phyloP scores from a whole-genome alignment of 64 coral and sea anemone species.

The Montipora sp. region DNA sequence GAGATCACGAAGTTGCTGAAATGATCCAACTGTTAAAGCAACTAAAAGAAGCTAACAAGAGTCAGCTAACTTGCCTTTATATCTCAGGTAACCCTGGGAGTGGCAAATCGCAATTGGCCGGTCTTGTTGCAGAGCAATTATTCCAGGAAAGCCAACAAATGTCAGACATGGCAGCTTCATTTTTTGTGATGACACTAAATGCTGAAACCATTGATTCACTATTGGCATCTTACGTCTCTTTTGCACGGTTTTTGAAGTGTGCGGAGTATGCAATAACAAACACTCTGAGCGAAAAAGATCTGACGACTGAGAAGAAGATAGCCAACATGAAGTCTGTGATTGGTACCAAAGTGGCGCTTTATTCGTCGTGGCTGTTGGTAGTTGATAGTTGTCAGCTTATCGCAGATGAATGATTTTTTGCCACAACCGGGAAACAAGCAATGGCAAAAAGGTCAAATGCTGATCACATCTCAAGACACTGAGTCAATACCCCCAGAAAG shows the following conservation, averaged over 20 bases:
- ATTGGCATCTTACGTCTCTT: not conserved
- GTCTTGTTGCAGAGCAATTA: slow-evolving; percentile 14
- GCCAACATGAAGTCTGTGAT: slow-evolving; percentile 1
- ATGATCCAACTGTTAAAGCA: not conserved
- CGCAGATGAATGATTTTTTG: not conserved
- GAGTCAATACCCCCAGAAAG: slow-evolving; percentile 10
- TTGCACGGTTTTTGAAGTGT: not conserved
- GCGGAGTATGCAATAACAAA: not conserved
- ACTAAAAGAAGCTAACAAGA: not conserved
- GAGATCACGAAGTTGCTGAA: not conserved
- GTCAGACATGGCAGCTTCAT: not conserved
- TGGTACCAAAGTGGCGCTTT: not conserved
- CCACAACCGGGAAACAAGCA: slow-evolving; percentile 43
- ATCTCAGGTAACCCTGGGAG: slow-evolving; percentile 60
- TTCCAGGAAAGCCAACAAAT: not conserved
- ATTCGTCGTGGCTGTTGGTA: slow-evolving; percentile 63
- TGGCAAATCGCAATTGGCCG: slow-evolving; percentile 49
- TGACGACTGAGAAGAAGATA: slow-evolving; percentile 47
- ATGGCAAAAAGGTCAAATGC: slow-evolving; percentile 47
- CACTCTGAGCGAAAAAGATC: not conserved
- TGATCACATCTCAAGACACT: slow-evolving; percentile 73
- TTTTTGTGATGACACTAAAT: not conserved
- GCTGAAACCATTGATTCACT: not conserved
- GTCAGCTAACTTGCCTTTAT: slow-evolving; percentile 8
- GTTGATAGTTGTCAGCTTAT: slow-evolving; percentile 50